A percentile compares a stretch with the other conserved stretches of the same genome.
These are phyloP conservation scores for Parus major DNA, from an alignment of 2,113 vertebrate genomes.

Conservation along the genomic window DNA sequence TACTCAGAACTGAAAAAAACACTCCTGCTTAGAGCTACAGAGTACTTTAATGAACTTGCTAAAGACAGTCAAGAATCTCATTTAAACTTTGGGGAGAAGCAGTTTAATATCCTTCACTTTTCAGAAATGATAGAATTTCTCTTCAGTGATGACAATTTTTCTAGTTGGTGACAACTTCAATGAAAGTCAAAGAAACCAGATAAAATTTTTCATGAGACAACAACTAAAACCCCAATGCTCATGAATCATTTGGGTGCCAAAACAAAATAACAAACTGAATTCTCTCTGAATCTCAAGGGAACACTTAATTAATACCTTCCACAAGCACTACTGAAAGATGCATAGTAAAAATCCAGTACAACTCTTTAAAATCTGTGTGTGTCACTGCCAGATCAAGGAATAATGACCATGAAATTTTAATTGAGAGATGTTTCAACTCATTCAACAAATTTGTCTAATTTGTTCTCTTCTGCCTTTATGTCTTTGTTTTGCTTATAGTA, in stretches of 20 bases:
- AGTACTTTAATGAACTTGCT: conserved; percentile 8
- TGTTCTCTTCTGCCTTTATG: not conserved
- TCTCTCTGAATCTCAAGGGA: not conserved
- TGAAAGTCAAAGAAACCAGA: not conserved
- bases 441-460: not conserved
- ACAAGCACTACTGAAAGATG: not conserved
- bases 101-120: conserved; percentile 16
- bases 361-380: not conserved
- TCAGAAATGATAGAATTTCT: not conserved
- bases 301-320: not conserved
- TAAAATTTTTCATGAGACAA: not conserved
- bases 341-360: not conserved
- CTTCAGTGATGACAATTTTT: not conserved
- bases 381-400: not conserved
- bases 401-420: not conserved
- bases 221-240: not conserved
- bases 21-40: not conserved
- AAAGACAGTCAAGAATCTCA: not conserved
- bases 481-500: not conserved
- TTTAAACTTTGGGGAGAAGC: not conserved
- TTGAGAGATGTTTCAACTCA: not conserved
- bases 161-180: not conserved
- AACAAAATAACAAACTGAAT: not conserved
- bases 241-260: not conserved
- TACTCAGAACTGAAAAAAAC: not conserved